Evolutionary conservation across 2,113 vertebrate species (phyloP).

Genomic region (Microcebus jonahi): DNA sequence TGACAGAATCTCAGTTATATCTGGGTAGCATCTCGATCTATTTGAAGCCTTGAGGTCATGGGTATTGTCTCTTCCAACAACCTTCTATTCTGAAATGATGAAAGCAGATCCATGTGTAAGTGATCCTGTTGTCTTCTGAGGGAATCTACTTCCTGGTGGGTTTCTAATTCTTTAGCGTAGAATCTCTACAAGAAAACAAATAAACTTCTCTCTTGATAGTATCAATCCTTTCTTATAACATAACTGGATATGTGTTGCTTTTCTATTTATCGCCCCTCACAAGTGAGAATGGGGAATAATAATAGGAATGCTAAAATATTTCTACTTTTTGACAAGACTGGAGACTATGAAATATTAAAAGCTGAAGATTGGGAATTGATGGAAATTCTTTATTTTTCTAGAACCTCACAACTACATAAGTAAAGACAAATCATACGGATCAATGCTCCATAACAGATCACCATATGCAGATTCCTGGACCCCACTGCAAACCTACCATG

Average conservation of each 20-base stretch:
- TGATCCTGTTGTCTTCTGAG: not conserved
- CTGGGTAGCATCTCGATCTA: too few relatives aligned
- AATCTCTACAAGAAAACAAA: not conserved
- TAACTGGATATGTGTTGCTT: not conserved
- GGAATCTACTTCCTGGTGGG: not conserved
- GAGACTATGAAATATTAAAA: not conserved
- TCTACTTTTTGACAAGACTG: not conserved
- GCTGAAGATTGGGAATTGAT: not conserved
- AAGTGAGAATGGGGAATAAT: not conserved
- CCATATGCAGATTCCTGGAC: not conserved
- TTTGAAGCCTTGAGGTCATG: not conserved
- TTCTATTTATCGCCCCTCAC: not conserved
- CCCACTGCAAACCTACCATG: not conserved
- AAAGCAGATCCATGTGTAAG: not conserved
- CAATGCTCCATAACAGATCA: too few relatives aligned
- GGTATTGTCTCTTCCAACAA: not conserved
- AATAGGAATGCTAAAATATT: not conserved
- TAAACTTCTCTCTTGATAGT: not conserved
- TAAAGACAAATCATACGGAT: not conserved
- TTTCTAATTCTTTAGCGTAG: not conserved
- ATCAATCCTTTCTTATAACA: not conserved
- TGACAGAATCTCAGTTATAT: not conserved
- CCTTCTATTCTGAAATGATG: not conserved
- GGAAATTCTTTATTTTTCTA: not conserved
- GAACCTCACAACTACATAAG: not conserved